Conservation (phyloP, 2,797 vertebrate genomes). For the Phrynocephalus guinanensis region DNA sequence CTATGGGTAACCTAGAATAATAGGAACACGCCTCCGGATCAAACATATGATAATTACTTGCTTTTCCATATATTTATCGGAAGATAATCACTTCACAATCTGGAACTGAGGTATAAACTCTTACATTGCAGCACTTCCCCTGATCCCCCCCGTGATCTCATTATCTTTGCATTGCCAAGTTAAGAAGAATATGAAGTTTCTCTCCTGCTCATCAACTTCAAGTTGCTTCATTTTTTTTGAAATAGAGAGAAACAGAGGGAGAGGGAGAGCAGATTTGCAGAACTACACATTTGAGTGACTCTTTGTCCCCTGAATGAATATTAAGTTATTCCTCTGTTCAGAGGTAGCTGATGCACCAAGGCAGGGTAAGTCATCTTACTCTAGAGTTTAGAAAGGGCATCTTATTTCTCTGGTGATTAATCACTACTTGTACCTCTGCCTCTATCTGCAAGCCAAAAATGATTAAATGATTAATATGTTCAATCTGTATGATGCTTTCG, state of each 20-base stretch:
- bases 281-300: neutral
- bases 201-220: neutral
- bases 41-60: neutral
- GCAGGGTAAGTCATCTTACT: no score
- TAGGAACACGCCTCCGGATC: neutral
- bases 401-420: no score
- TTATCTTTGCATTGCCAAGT: neutral
- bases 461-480: neutral
- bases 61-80: neutral
- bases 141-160: neutral
- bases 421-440: neutral
- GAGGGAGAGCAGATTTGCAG: neutral
- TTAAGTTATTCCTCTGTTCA: neutral
- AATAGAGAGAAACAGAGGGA: neutral
- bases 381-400: no score
- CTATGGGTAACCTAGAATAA: neutral
- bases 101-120: neutral
- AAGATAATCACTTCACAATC: neutral
- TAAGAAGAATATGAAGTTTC: neutral
- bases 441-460: neutral
- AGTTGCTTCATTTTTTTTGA: neutral
- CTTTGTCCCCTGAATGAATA: neutral
- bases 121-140: no score
- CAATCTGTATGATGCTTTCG: neutral
- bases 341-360: no score